Evolutionary conservation across 2,888 invertebrate genomes (phyloP).

Genomic region (Drosophila prolongata): DNA sequence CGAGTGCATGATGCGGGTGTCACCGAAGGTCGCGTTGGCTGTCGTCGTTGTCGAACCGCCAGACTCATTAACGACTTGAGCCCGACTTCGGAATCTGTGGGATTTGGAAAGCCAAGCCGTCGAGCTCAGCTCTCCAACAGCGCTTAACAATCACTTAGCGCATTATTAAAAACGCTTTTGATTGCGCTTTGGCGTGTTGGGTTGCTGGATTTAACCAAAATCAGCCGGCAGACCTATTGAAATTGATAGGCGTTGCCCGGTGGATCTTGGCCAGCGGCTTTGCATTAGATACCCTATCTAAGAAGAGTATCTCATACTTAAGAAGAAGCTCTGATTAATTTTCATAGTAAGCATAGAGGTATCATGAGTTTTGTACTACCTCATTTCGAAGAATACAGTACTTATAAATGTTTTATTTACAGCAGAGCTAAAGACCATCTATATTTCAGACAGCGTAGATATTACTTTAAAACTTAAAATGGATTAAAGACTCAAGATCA

Average conservation of each 20-base stretch:
- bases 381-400: too few species aligned
- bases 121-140: conserved; percentile 17
- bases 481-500: too few species aligned
- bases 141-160: conserved; percentile 79
- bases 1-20: conserved; percentile 45
- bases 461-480: too few species aligned
- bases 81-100: conserved; percentile 24
- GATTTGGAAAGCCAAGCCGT: conserved; percentile 73
- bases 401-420: too few species aligned
- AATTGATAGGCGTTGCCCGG: conserved; percentile 71
- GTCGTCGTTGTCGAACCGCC: conserved; percentile 20
- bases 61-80: conserved; percentile 59
- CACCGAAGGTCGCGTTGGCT: conserved; percentile 74
- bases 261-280: conserved; percentile 13
- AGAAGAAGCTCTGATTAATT: too few species aligned
- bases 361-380: too few species aligned
- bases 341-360: too few species aligned
- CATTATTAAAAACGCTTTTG: conserved; percentile 81
- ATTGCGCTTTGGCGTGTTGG: conserved; percentile 78
- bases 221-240: conserved; percentile 39
- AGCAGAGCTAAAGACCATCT: too few species aligned
- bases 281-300: neutral
- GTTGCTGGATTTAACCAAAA: neutral
- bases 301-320: neutral
- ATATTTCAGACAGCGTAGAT: too few species aligned